Conservation (phyloP, 2,888 invertebrate species). For the Eurytoma adleriae region DNA sequence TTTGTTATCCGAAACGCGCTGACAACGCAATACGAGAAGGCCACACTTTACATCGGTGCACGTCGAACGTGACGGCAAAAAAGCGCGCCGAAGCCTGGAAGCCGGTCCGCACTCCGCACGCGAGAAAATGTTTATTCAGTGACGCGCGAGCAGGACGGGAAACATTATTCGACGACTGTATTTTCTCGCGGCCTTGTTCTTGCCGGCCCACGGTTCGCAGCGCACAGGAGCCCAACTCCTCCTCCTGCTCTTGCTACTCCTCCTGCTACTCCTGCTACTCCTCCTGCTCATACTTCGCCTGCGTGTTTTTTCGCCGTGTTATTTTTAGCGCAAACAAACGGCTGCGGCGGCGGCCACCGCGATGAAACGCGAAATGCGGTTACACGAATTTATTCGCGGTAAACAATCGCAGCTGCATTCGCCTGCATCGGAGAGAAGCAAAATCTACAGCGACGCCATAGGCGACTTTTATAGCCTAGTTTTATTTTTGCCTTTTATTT, state of each 20-base stretch:
- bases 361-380: slow-evolving; percentile 1
- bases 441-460: slow-evolving; percentile 17
- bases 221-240: too few species aligned
- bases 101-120: too few species aligned
- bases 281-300: background rate
- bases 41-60: background rate
- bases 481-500: slow-evolving; percentile 8
- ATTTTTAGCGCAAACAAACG: slow-evolving; percentile 21
- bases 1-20: slow-evolving; percentile 20
- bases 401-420: slow-evolving; percentile 13
- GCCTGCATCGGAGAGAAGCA: background rate
- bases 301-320: background rate
- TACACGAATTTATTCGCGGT: slow-evolving; percentile 22
- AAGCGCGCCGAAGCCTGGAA: background rate
- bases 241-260: too few species aligned
- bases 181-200: slow-evolving; percentile 22
- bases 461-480: slow-evolving; percentile 22
- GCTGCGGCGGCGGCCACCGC: background rate
- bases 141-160: background rate
- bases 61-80: slow-evolving; percentile 12
- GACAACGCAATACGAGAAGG: background rate
- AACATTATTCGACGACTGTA: slow-evolving; percentile 33
- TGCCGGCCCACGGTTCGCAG: background rate
- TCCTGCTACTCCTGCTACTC: too few species aligned
- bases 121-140: slow-evolving; percentile 38